These are phyloP conservation scores for Phaonia tiefii DNA, from an alignment of 2,888 invertebrate species.

Conservation along the genomic window DNA sequence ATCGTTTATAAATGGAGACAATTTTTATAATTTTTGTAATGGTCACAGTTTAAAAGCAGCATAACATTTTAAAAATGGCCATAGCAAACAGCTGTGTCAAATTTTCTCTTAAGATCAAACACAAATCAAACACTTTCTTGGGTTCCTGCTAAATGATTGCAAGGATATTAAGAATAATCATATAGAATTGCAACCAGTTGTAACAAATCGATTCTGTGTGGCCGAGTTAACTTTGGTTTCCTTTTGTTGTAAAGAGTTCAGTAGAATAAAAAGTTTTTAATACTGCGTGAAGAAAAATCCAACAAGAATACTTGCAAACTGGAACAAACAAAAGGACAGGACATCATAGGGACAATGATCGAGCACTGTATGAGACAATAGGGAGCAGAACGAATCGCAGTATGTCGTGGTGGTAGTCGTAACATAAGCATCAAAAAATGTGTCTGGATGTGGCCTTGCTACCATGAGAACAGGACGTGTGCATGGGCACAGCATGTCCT, in stretches of 20 bases:
- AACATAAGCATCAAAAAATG: not conserved
- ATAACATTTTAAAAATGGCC: constrained; percentile 51
- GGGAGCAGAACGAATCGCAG: constrained; percentile 51
- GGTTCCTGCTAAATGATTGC: not conserved
- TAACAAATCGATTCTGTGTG: constrained; percentile 75
- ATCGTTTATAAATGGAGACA: constrained; percentile 12
- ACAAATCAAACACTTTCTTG: constrained; percentile 23
- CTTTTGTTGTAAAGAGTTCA: constrained; percentile 25
- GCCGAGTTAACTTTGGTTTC: constrained; percentile 51
- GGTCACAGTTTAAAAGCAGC: constrained; percentile 65
- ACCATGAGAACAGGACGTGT: constrained; percentile 36
- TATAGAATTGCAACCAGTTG: constrained; percentile 70
- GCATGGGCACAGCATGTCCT: constrained; percentile 8
- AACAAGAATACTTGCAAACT: constrained; percentile 20
- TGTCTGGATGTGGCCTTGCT: constrained; percentile 22
- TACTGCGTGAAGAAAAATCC: constrained; percentile 32
- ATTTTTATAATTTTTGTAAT: constrained; percentile 54
- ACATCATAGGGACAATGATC: constrained; percentile 32
- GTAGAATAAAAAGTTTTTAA: constrained; percentile 54
- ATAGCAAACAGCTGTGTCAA: constrained; percentile 64
- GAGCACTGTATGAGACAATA: constrained; percentile 32
- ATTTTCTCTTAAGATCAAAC: constrained; percentile 46
- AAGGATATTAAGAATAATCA: not conserved
- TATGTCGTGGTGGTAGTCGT: not conserved
- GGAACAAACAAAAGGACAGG: not conserved